Conservation (phyloP, 2,888 invertebrate species). For the Coelopa pilipes region DNA sequence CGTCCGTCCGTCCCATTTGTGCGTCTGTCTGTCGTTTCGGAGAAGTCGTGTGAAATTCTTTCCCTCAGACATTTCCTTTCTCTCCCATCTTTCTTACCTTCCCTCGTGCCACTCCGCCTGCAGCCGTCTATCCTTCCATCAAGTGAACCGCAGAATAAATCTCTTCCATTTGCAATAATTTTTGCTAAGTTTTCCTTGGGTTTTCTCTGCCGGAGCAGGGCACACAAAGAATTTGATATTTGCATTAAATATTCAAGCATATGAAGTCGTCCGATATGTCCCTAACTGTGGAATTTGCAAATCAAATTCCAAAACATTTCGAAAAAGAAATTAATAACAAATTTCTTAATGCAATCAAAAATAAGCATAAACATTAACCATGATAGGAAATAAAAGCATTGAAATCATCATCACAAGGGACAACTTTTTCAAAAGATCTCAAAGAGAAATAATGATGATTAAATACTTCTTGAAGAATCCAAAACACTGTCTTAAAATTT, state of each 20-base stretch:
- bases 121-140: constrained; percentile 2
- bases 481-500: too few species aligned
- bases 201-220: background rate
- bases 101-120: background rate
- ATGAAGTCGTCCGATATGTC: background rate
- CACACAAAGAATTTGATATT: constrained; percentile 24
- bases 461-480: too few species aligned
- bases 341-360: too few species aligned
- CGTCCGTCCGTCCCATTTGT: too few species aligned
- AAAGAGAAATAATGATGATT: too few species aligned
- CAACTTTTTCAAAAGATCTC: too few species aligned
- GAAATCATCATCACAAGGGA: too few species aligned
- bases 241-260: constrained; percentile 25
- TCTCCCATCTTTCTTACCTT: background rate
- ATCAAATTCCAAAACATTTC: background rate
- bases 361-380: too few species aligned
- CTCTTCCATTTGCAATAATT: constrained; percentile 32
- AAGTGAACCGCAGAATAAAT: constrained; percentile 41
- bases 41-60: constrained; percentile 33
- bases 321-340: too few species aligned
- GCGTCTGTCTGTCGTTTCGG: too few species aligned
- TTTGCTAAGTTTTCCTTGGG: background rate
- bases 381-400: too few species aligned
- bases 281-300: constrained; percentile 2
- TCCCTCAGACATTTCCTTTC: background rate